These are phyloP conservation scores for Todus mexicanus DNA, from an alignment of 2,797 vertebrate species.

Conservation along the genomic window DNA sequence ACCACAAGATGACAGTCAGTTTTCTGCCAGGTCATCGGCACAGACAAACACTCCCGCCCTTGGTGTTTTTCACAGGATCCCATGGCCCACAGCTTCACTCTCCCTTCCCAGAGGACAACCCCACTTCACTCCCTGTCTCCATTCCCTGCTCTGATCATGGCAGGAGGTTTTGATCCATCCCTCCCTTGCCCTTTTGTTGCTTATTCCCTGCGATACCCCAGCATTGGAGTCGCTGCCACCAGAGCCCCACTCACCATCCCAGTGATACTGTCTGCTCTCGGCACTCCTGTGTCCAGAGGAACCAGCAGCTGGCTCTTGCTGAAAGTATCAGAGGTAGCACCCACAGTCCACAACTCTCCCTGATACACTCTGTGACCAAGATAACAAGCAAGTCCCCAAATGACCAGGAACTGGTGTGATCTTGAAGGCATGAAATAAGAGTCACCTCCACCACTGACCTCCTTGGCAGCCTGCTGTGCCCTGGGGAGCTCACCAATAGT, in stretches of 20 bases:
- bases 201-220: not conserved
- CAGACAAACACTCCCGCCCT: not conserved
- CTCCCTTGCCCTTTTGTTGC: not conserved
- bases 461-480: not conserved
- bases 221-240: not conserved
- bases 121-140: not conserved
- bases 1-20: not conserved
- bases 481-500: not conserved
- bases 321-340: not conserved
- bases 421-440: not conserved
- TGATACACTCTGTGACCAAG: not conserved
- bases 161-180: not conserved
- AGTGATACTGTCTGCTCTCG: not conserved
- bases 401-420: not conserved
- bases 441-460: not conserved
- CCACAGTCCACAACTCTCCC: not conserved
- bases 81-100: rapidly evolving
- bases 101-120: not conserved
- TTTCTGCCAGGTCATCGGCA: not conserved
- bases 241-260: not conserved
- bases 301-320: rapidly evolving
- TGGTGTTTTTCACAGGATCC: no score
- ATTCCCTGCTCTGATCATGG: rapidly evolving
- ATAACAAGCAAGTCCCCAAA: not conserved
- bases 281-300: not conserved